These are phyloP conservation scores for Apogon talboti DNA, from an alignment of 2,797 vertebrate genomes.

Conservation along the genomic window DNA sequence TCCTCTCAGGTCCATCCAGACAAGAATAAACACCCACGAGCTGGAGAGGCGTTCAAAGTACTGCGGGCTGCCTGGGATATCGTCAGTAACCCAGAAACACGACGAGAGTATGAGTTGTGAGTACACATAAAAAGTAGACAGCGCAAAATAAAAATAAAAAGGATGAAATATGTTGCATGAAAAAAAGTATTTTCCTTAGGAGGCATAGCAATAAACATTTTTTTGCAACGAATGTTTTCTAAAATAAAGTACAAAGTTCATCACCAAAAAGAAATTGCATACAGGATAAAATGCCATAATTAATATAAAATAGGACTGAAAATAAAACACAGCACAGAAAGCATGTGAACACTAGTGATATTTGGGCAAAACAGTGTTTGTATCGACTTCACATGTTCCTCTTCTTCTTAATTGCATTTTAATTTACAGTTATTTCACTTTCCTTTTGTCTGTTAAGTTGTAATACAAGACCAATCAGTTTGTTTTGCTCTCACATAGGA, in stretches of 20 bases:
- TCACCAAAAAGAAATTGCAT: no score
- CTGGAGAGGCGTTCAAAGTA: slow-evolving; percentile 96
- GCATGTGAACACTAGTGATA: no score
- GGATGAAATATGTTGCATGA: background rate
- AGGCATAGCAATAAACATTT: background rate
- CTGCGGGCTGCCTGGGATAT: slow-evolving; percentile 95
- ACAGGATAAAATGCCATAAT: no score
- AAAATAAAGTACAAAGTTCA: no score
- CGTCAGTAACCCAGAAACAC: slow-evolving; percentile 92
- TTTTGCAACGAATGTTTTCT: no score
- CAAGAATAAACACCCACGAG: slow-evolving; percentile 94
- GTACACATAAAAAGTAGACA: slow-evolving; percentile 57
- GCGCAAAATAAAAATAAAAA: background rate
- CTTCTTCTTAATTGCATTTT: background rate
- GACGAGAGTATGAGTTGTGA: slow-evolving; percentile 94
- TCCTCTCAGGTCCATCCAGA: slow-evolving; percentile 93
- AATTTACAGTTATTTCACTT: background rate
- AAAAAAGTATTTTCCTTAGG: no score
- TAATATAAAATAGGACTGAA: no score
- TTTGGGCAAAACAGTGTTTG: background rate
- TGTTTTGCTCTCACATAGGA: slow-evolving; percentile 77
- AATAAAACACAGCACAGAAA: no score
- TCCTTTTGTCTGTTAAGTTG: background rate
- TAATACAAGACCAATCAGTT: background rate
- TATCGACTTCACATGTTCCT: no score